phyloP scores from a whole-genome alignment of 2,113 vertebrate species.

The Procavia capensis region DNA sequence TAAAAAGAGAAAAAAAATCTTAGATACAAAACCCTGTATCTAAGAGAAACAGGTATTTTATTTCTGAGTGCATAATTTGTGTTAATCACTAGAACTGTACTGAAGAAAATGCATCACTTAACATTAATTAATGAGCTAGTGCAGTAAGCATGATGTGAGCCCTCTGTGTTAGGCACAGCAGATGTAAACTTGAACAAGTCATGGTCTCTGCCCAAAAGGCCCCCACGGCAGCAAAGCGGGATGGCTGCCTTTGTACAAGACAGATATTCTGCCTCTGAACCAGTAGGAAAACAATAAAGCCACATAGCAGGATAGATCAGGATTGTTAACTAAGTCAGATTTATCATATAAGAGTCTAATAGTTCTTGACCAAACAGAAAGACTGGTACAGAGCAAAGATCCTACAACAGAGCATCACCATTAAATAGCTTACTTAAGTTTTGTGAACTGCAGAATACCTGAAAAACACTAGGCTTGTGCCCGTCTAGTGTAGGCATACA shows the following conservation, averaged over 20 bases:
- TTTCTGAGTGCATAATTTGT: background rate
- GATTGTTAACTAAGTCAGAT: background rate
- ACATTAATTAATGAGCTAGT: background rate
- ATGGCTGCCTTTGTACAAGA: background rate
- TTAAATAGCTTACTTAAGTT: background rate
- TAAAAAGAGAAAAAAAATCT: background rate
- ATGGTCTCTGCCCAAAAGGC: background rate
- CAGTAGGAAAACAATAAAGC: background rate
- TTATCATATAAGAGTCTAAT: background rate
- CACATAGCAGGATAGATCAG: background rate
- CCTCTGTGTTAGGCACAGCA: background rate
- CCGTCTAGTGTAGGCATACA: background rate
- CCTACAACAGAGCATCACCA: background rate
- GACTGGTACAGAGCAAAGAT: background rate
- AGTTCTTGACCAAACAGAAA: background rate
- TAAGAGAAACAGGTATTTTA: background rate
- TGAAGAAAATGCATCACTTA: background rate
- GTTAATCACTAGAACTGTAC: background rate
- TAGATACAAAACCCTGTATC: background rate
- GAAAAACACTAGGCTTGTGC: background rate
- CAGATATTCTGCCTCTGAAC: background rate
- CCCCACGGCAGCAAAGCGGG: background rate
- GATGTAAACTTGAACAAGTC: background rate
- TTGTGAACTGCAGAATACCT: background rate
- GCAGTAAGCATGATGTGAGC: background rate